Base-by-base conservation (phyloP, 2,888 invertebrate species). In the Chrysina gloriosa region DNA sequence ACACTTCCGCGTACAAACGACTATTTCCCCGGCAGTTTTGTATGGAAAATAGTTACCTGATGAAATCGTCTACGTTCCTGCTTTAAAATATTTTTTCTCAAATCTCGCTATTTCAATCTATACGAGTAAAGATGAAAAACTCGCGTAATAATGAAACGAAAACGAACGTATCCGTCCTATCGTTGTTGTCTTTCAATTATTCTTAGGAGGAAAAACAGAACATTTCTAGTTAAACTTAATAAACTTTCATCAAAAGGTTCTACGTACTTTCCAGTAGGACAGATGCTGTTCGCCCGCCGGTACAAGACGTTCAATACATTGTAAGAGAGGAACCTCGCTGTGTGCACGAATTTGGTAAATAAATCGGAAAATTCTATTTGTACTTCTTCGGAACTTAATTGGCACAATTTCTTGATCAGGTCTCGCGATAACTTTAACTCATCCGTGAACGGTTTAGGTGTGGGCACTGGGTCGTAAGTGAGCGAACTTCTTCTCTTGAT, bases 391-490 rank as follows among this genome's bases (percentile, higher is more conserved):
- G 84, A 84, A 61, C 86, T 86, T 39, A 87, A 80, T 3, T 80
- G 82, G 82, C 94, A 94, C 80, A 94, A 85, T 75, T 87, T 82
- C 77, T 90, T 91, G 14, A 93, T 82, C 3, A 92, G 86, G 75
- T 91, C 90, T 69, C 91, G 86, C 0, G 93, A 89, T 0, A 89
- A 87, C 75, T 89, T 89, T 21, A 93, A 83, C 76, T 94, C 92
- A 0, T 90, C 90, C 31, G 89, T 88, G 2, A 89, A 89, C 0
- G 90, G 89, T 73, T 89, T 90, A 0, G 88, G 83, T 1, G 89
- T 86, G 4, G 89, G 87, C 2, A 87, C 84, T 77, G 94, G 93
- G 77, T 94, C 90, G 78, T 92, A 95, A 0, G 91, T 81, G 3
- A 95, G 83, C 39, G 87, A 85, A 0, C 89, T 87, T 3, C 93